Conservation (phyloP, 2,888 invertebrate genomes). For the Dicranocentrus wangi region DNA sequence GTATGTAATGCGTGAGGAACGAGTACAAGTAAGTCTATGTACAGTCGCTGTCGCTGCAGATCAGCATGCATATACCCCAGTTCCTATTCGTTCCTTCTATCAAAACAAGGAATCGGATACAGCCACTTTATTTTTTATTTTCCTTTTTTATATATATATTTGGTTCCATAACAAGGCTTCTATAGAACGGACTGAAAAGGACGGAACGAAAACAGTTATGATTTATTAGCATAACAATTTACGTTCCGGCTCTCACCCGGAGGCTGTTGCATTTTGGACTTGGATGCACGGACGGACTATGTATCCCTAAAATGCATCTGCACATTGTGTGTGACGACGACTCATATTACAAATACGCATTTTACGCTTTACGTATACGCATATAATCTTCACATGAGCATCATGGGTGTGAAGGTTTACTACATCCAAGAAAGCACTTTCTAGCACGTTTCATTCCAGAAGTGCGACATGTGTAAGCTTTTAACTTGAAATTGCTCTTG, state of each 20-base stretch:
- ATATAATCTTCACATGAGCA: background rate
- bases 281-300: background rate
- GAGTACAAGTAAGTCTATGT: too few relatives aligned
- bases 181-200: conserved; percentile 43
- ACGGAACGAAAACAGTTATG: conserved; percentile 69
- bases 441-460: conserved; percentile 2
- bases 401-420: background rate
- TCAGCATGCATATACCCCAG: too few relatives aligned
- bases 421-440: background rate
- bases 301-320: background rate
- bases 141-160: too few relatives aligned
- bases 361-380: background rate
- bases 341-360: background rate
- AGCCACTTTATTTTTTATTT: too few relatives aligned
- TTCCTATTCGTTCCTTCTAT: too few relatives aligned
- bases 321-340: too few relatives aligned
- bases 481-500: conserved; percentile 12
- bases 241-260: conserved; percentile 42
- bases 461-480: conserved; percentile 25
- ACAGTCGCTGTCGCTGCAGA: too few relatives aligned
- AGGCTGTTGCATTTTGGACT: conserved; percentile 55
- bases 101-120: too few relatives aligned
- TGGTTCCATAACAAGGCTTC: too few relatives aligned
- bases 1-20: too few relatives aligned
- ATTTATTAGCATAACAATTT: conserved; percentile 72